Base-by-base conservation (phyloP, 2,888 invertebrate species). In the Stenoptilia bipunctidactyla region DNA sequence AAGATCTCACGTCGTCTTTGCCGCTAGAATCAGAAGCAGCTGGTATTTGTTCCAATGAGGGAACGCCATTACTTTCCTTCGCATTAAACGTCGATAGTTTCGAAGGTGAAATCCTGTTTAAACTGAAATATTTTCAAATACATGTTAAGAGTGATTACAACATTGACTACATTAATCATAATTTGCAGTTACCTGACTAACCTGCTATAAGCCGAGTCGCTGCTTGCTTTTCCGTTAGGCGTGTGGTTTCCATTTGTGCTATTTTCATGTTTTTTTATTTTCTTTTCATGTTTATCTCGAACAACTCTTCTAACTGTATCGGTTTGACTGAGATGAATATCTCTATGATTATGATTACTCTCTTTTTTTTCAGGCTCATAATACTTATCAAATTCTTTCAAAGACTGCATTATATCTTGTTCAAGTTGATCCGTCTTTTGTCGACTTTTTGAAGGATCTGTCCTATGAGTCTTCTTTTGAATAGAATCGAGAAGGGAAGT, bases 121-220 rank as follows among this genome's bases (percentile, higher is more conserved):
- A 48, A 55, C 83, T 83, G 60, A 9, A 39, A 55, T 58, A 34
- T 41, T 34, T 25, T 40, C 12, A 2, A 41, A 36, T 12, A 30
- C 34, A 15, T 25, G 14, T 6, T 13, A 25, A 2, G n/a, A 5
- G 13, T 27, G 13, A 13, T 3, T 20, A 5, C 3, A 20, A 3
- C 20, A 8, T 5, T 5, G 8, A 20, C 20, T 8, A 20, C 8
- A 5, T 5, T 20, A 5, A 20, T 20, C 8, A 20, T 20, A 20
- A 5, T 20, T 20, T 5, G 3, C 8, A 20, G 8, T 66, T 77
- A 75, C 82, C 80, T 80, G 72, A 74, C 84, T 85, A 83, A 93
- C 93, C 93, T 93, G 87, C 92, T 92, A 76, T 93, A 93, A 40
- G 93, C 93, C 15, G 93, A 93, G 72, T 93, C 93, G 15, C 71